Evolutionary conservation across 1,140 invertebrate species (phyloP).

Genomic region (Andrena cerasifolii): DNA sequence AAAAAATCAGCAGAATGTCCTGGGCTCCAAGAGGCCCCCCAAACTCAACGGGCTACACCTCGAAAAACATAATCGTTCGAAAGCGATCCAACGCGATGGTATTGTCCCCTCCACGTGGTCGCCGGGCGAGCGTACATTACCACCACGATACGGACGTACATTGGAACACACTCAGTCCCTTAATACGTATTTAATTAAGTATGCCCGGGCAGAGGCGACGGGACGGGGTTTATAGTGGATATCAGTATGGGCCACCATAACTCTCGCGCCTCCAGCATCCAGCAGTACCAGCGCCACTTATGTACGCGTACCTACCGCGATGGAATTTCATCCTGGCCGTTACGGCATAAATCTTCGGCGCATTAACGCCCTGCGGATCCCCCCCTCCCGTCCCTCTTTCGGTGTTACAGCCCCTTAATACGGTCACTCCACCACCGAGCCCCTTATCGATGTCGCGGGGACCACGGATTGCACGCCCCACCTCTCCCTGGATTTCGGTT

Average conservation of each 20-base stretch:
- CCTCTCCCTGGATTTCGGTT: not conserved
- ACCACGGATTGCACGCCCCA: not conserved
- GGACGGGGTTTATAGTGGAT: slow-evolving; percentile 70
- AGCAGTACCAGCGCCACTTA: slow-evolving; percentile 55
- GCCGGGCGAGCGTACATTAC: slow-evolving; percentile 64
- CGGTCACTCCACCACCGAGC: slow-evolving; percentile 38
- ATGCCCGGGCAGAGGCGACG: slow-evolving; percentile 44
- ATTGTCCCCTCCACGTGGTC: slow-evolving; percentile 20
- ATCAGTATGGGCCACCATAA: slow-evolving; percentile 74
- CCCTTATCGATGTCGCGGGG: not conserved
- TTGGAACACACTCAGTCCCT: slow-evolving; percentile 79
- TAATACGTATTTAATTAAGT: slow-evolving; percentile 81
- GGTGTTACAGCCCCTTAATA: slow-evolving; percentile 55
- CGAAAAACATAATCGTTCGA: not conserved
- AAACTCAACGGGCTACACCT: too few species aligned
- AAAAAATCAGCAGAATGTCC: too few species aligned
- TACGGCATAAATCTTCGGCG: slow-evolving; percentile 73
- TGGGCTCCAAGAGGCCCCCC: too few species aligned
- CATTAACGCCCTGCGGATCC: slow-evolving; percentile 68
- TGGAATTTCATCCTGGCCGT: slow-evolving; percentile 72
- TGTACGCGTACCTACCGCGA: slow-evolving; percentile 68
- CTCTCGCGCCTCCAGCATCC: slow-evolving; percentile 66
- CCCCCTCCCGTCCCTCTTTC: slow-evolving; percentile 29
- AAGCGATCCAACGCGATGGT: not conserved
- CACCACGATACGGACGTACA: slow-evolving; percentile 60